Evolutionary conservation across 2,113 vertebrate genomes (phyloP).

Genomic region (Lethenteron reissneri): DNA sequence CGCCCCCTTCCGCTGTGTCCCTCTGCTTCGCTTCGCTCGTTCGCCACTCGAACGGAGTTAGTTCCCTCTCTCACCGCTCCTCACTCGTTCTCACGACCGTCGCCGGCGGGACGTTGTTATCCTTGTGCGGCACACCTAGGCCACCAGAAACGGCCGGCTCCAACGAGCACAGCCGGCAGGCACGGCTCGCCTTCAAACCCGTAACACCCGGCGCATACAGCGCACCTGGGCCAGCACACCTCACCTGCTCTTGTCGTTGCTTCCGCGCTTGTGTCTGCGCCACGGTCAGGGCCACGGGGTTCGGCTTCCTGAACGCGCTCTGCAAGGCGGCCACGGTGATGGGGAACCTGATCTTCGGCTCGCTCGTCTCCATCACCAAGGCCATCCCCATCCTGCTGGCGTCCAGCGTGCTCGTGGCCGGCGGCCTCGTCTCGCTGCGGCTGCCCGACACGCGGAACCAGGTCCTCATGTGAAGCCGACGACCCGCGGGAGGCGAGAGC

Average conservation of each 20-base stretch:
- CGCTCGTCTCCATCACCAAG: constrained; percentile 80
- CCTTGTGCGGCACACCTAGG: too few species aligned
- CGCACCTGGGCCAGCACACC: neutral
- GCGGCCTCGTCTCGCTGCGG: constrained; percentile 71
- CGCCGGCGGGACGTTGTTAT: too few species aligned
- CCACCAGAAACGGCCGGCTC: too few species aligned
- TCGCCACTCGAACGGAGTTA: too few species aligned
- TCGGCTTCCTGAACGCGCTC: constrained; percentile 78
- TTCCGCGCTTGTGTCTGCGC: neutral
- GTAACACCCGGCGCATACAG: too few species aligned
- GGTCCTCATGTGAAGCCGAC: constrained; percentile 49
- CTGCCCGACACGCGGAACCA: constrained; percentile 72
- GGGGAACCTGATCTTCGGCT: constrained; percentile 89
- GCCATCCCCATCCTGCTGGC: constrained; percentile 76
- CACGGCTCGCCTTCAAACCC: too few species aligned
- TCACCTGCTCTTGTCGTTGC: neutral
- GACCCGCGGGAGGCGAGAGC: constrained; percentile 14
- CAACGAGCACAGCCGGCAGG: too few species aligned
- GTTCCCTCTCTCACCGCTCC: too few species aligned
- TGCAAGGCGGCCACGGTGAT: constrained; percentile 70
- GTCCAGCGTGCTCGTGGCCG: constrained; percentile 49
- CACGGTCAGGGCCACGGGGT: constrained; percentile 49
- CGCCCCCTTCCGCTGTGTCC: neutral
- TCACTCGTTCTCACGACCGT: too few species aligned
- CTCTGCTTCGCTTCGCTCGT: too few species aligned